Base-by-base conservation (phyloP, 2,888 invertebrate genomes). In the Thecocarcelia acutangulata region DNA sequence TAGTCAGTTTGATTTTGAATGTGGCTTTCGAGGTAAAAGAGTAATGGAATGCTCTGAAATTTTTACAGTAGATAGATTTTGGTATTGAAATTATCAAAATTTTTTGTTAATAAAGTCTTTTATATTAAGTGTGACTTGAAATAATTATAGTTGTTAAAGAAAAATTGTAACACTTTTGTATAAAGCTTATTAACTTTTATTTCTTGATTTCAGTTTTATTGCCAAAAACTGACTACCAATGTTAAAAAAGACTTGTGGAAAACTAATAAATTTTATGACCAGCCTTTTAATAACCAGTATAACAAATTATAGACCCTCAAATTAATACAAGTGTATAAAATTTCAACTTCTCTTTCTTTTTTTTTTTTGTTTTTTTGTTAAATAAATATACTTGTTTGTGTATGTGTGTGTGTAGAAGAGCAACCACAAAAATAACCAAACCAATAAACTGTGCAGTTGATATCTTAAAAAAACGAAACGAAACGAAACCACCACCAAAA, bases 391-490 rank as follows among this genome's bases (percentile, higher is more conserved):
- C n/a, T n/a, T n/a, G n/a, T n/a, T n/a, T n/a, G n/a, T n/a, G n/a
- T n/a, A n/a, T 13, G 33, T 33, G 5, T 33, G 33, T 33, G 9
- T 33, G 3, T 8, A 48, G n/a, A n/a, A n/a, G n/a, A n/a, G 8
- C 28, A 17, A 63, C 63, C 63, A 63, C 63, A 63, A 33, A 33
- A 63, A 12, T 63, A 46, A 63, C 33, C 46, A 13, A 63, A 46
- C 33, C 48, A 59, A 44, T 40, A 19, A 40, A 58, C 17, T 40
- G 15, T 9, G 33, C 5, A 24, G 21, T 19, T 42, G 58, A 40
- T 21, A 21, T 42, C 13, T 58, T 40, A 0, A 54, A 33, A 56
- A 37, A 12, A 15, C 33, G 17, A n/a, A 28, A 28, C n/a, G 8
- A 42, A 40, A 9, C 6, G 44, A 44, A 46, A 46, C 24, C 46